Evolutionary conservation across 2,113 vertebrate species (phyloP), one percentile per base, ranked within the genome.

Genomic region (Peromyscus leucopus): DNA sequence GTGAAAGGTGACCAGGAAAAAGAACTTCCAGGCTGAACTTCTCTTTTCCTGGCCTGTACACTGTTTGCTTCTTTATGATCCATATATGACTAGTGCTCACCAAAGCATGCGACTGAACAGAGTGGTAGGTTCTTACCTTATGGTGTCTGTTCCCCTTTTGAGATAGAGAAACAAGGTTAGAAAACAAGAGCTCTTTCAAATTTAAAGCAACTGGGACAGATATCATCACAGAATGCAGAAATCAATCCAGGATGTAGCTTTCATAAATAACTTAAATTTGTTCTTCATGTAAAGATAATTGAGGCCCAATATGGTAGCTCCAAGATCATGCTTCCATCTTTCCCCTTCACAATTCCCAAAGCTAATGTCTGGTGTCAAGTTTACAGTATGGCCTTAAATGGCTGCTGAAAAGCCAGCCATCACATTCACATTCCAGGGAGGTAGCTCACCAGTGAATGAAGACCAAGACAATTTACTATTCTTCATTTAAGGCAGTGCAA

Each of bases 111-210:
- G 3, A 61, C 5, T 10, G 2, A 51, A 69, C 33, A 10, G 28
- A 67, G 10, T 57, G 2, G 0, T 9, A 7, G 33, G 42, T 42
- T 55, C 42, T 21, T 4, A 1, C 15, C 28, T 28, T 74, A 17
- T 4, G 10, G 4, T 24, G 33, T 48, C 33, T 28, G 13, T 83
- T 92, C 24, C 21, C 57, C 74, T 57, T 95, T 90, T 33, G 16
- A 39, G 26, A 42, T 92, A 63, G 33, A 74, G 55, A 88, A 75
- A 57, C 2, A 88, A 24, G 5, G 16, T 22, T 61, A 31, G 28
- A 65, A 10, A 85, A 28, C 31, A 96, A 55, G 48, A 88, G 19
- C 1, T 11, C 67, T 75, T 89, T 83, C 42, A 48, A 61, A 85
- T 78, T 74, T 69, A 26, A 84, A 76, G 39, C 17, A 90, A 22